A percentile compares a stretch with the other conserved stretches of the same genome.
Conservation (phyloP, 35 echinoderm and acorn worm genomes). For the Ptychodera flava region DNA sequence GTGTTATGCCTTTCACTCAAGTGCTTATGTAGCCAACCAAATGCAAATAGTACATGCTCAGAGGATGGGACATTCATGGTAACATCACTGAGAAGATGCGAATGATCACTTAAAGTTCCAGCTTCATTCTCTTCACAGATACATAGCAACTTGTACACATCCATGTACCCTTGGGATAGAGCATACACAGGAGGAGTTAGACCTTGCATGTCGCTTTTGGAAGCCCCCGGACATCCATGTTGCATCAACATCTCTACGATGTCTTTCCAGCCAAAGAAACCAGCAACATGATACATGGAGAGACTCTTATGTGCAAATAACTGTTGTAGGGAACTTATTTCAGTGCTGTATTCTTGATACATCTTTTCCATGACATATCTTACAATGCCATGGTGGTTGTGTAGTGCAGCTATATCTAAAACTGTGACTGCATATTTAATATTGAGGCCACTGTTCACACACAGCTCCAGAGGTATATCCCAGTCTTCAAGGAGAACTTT, state of each 20-base stretch:
- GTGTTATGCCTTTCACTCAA: neutral
- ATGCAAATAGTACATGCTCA: neutral
- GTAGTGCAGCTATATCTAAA: neutral
- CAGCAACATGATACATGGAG: neutral
- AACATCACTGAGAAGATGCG: neutral
- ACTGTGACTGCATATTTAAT: neutral
- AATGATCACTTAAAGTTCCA: neutral
- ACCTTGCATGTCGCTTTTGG: neutral
- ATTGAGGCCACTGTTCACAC: neutral
- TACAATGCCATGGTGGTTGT: neutral
- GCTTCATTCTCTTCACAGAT: neutral
- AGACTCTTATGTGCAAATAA: neutral
- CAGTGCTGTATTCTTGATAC: neutral
- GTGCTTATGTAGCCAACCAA: neutral
- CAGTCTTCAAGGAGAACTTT: neutral
- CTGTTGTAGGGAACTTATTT: neutral
- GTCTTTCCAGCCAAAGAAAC: neutral
- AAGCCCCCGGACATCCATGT: neutral
- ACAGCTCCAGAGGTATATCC: neutral
- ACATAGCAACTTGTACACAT: neutral
- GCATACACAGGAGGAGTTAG: neutral
- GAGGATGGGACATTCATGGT: neutral
- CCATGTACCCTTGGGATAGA: neutral
- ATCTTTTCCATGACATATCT: neutral
- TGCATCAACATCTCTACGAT: neutral